Conservation (phyloP, 2,797 vertebrate genomes). For the Psittacula derbiana region DNA sequence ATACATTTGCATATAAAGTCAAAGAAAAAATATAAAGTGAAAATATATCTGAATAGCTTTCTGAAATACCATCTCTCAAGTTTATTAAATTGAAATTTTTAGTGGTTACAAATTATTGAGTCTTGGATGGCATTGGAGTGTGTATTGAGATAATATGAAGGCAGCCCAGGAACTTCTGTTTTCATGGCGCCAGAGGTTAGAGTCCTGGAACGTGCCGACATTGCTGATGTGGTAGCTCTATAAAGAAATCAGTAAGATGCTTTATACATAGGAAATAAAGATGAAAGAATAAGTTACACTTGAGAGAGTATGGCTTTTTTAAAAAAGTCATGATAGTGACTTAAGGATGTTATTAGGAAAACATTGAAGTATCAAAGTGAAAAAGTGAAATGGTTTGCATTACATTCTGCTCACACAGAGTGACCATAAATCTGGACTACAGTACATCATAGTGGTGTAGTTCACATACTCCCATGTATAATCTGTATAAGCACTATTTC, state of each 20-base stretch:
- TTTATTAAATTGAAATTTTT: neutral
- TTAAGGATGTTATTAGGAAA: neutral
- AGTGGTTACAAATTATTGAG: neutral
- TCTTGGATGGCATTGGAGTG: neutral
- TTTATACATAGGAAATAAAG: neutral
- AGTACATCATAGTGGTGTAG: neutral
- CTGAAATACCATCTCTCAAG: neutral
- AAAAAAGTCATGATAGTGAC: neutral
- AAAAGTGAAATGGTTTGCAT: neutral
- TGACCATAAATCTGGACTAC: neutral
- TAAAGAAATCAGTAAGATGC: neutral
- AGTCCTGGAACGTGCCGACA: accelerated
- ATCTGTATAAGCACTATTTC: neutral
- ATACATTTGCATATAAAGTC: neutral
- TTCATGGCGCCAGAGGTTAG: neutral
- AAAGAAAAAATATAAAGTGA: neutral
- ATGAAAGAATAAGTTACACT: neutral
- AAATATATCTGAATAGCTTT: neutral
- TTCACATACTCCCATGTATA: neutral
- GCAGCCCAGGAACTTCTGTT: neutral
- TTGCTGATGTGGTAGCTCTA: neutral
- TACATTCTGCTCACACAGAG: neutral
- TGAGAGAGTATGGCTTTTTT: neutral
- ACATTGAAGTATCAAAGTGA: neutral
- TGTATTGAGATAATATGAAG: neutral